Evolutionary conservation across 2,797 vertebrate genomes (phyloP).

Genomic region (Numenius phaeopus): DNA sequence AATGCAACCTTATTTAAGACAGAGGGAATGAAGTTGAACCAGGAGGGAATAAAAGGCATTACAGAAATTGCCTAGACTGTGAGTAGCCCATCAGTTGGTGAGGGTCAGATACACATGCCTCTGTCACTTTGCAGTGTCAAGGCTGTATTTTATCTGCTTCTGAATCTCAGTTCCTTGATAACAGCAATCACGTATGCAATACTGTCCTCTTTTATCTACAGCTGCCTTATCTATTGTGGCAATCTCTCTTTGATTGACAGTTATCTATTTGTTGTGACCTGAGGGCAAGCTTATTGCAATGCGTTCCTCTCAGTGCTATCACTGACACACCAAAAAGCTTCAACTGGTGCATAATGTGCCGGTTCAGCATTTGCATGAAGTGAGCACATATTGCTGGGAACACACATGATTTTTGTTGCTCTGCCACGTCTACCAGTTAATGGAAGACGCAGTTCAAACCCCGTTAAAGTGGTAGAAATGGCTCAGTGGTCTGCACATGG

Average conservation of each 20-base stretch:
- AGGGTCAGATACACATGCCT: not conserved
- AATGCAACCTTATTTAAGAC: not conserved
- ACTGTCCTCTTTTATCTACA: not conserved
- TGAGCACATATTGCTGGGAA: not conserved
- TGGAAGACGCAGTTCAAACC: not conserved
- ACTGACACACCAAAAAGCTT: constrained; percentile 7
- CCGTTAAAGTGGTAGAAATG: not conserved
- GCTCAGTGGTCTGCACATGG: not conserved
- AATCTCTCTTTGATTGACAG: constrained; percentile 28
- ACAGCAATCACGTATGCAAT: not conserved
- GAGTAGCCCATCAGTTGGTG: not conserved
- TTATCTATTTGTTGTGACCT: constrained; percentile 33
- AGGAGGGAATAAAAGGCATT: not conserved
- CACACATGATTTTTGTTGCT: not conserved
- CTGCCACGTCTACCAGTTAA: not conserved
- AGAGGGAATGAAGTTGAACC: not conserved
- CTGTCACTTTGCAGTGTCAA: not conserved
- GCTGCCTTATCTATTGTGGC: not conserved
- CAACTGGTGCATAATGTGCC: constrained; percentile 10
- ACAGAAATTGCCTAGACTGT: not conserved
- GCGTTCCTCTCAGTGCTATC: not conserved
- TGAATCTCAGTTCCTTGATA: constrained; percentile 16
- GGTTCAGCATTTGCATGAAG: not conserved
- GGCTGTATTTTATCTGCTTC: not conserved
- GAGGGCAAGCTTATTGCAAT: constrained; percentile 37